phyloP scores from a whole-genome alignment of 30 jellyfish, hydroid and myxozoan species.

The Hydractinia echinata region DNA sequence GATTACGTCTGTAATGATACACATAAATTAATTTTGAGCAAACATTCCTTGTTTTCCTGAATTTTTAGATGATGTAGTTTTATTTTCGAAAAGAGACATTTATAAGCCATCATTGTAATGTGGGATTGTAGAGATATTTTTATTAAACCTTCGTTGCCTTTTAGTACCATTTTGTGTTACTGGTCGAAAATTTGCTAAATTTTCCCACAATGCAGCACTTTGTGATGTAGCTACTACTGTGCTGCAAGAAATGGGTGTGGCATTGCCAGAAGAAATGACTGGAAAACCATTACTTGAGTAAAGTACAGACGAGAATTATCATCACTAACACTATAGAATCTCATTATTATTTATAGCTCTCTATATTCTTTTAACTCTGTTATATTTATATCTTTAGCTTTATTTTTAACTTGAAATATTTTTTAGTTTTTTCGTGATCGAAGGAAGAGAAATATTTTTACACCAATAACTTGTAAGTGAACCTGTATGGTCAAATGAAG shows the following conservation, averaged over 20 bases:
- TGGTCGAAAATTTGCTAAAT: slow-evolving; percentile 53
- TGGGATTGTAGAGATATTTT: background rate
- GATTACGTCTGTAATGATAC: too few species aligned
- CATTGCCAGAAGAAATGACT: slow-evolving; percentile 88
- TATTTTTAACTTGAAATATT: background rate
- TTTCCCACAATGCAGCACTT: slow-evolving; percentile 88
- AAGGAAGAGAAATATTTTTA: too few species aligned
- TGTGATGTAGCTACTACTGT: slow-evolving; percentile 99
- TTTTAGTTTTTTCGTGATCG: too few species aligned
- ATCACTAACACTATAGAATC: background rate
- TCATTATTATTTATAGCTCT: background rate
- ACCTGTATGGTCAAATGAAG: too few species aligned
- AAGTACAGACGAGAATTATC: background rate
- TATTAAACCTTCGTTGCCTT: background rate
- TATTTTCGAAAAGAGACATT: background rate
- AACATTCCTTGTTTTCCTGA: background rate
- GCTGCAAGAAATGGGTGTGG: slow-evolving; percentile 78
- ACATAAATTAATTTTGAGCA: background rate
- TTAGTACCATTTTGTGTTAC: slow-evolving; percentile 93
- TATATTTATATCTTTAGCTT: background rate
- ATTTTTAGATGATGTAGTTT: background rate
- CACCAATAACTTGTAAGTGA: too few species aligned
- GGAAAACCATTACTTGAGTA: slow-evolving; percentile 59
- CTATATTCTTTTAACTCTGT: background rate
- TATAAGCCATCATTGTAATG: background rate